Percentiles rank a stretch among this genome's conserved stretches.
phyloP scores from a whole-genome alignment of 2,888 invertebrate species.

The Pelosia muscerda region DNA sequence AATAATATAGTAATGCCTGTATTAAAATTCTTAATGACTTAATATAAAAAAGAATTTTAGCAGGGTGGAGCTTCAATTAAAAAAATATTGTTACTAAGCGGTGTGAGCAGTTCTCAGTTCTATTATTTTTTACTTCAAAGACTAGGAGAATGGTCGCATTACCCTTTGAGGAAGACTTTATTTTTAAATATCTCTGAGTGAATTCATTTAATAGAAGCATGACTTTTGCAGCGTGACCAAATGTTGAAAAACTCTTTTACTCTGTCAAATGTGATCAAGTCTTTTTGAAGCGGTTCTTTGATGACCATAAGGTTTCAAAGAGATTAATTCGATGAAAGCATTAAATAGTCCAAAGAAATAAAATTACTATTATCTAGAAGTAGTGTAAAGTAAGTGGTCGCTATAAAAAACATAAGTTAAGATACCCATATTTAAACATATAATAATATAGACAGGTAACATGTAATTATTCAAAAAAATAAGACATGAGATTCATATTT shows the following conservation, averaged over 20 bases:
- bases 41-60: background rate
- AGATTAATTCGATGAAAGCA: background rate
- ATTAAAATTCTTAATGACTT: constrained; percentile 1
- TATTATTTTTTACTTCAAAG: constrained; percentile 44
- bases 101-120: constrained; percentile 12
- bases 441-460: no score
- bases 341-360: no score
- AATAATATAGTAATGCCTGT: background rate
- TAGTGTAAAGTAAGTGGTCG: no score
- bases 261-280: constrained; percentile 16
- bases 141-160: constrained; percentile 45
- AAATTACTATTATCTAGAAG: no score
- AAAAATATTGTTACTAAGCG: constrained; percentile 4
- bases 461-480: background rate
- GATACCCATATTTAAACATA: no score
- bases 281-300: constrained; percentile 10
- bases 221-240: background rate
- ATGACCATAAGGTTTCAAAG: constrained; percentile 2
- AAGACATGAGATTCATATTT: background rate
- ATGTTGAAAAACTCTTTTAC: constrained; percentile 4
- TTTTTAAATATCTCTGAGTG: constrained; percentile 9
- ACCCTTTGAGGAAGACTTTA: constrained; percentile 23
- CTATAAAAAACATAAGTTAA: no score
- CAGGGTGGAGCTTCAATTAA: background rate
- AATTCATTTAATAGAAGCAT: constrained; percentile 11